These are phyloP conservation scores for Pyrgus malvae DNA, from an alignment of 2,888 invertebrate genomes.

Conservation along the genomic window DNA sequence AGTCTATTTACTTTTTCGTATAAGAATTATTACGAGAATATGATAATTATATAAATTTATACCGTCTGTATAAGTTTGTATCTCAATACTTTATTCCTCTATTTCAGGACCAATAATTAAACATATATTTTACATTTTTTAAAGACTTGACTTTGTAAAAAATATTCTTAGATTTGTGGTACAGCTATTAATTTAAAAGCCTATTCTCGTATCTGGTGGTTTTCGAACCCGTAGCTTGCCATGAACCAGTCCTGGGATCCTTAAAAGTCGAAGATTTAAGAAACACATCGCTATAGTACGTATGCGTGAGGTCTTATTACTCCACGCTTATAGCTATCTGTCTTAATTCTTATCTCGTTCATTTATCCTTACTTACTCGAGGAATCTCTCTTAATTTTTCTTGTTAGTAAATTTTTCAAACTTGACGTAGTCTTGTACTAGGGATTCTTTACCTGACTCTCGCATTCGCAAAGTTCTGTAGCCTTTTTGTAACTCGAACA, in stretches of 20 bases:
- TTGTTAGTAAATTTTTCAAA: slow-evolving; percentile 27
- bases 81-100: too few species aligned
- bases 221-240: not conserved
- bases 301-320: slow-evolving; percentile 27
- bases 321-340: slow-evolving; percentile 22
- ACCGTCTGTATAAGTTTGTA: too few species aligned
- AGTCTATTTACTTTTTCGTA: too few species aligned
- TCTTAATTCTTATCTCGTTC: slow-evolving; percentile 27
- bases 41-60: too few species aligned
- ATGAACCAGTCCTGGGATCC: not conserved
- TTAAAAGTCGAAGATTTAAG: slow-evolving; percentile 5
- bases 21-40: too few species aligned
- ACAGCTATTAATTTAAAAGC: too few species aligned
- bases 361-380: slow-evolving; percentile 26
- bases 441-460: slow-evolving; percentile 24
- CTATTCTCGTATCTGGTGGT: too few species aligned
- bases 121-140: too few species aligned
- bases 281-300: slow-evolving; percentile 13
- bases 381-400: slow-evolving; percentile 27
- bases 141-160: too few species aligned
- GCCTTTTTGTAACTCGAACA: slow-evolving; percentile 19
- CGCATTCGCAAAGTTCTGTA: slow-evolving; percentile 19
- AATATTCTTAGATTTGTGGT: too few species aligned
- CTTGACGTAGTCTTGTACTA: slow-evolving; percentile 19
- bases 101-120: too few species aligned